phyloP scores from a whole-genome alignment of 2,113 vertebrate genomes.

The Sporophila hypoxantha region DNA sequence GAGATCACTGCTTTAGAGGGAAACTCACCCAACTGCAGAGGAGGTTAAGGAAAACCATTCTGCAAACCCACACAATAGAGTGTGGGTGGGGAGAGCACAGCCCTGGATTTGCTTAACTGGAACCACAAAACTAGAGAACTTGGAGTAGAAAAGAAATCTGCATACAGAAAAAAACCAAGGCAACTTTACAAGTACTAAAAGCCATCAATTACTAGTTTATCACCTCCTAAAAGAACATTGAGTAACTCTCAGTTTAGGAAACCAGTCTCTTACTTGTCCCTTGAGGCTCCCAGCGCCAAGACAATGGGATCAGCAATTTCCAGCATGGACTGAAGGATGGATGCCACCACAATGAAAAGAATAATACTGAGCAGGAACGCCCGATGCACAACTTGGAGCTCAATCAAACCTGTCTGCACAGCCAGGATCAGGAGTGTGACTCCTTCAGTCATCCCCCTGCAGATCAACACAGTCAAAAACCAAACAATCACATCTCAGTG shows the following conservation, averaged over 20 bases:
- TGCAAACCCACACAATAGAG: not conserved
- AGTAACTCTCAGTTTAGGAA: slow-evolving; percentile 7
- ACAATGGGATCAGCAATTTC: slow-evolving; percentile 99
- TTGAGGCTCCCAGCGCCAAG: slow-evolving; percentile 91
- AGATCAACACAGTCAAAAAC: not conserved
- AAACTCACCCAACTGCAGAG: not conserved
- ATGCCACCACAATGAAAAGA: slow-evolving; percentile 97
- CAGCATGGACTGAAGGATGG: slow-evolving; percentile 97
- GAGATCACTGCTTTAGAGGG: not conserved
- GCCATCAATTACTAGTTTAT: slow-evolving; percentile 3
- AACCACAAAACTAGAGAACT: not conserved
- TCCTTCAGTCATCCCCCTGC: slow-evolving; percentile 95
- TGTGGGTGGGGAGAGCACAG: not conserved
- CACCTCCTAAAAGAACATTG: not conserved
- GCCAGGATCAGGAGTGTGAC: slow-evolving; percentile 92
- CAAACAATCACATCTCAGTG: not conserved
- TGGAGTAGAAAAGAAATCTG: not conserved
- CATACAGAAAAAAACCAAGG: not conserved
- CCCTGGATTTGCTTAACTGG: not conserved
- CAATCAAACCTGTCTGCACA: slow-evolving; percentile 95
- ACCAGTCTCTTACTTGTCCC: slow-evolving; percentile 85
- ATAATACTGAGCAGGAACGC: slow-evolving; percentile 97
- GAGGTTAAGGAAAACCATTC: not conserved
- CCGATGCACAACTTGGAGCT: slow-evolving; percentile 94
- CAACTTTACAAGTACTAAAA: slow-evolving; percentile 25